These are phyloP conservation scores for Parasteatoda lunata DNA, from an alignment of 2,888 invertebrate species.

Conservation along the genomic window DNA sequence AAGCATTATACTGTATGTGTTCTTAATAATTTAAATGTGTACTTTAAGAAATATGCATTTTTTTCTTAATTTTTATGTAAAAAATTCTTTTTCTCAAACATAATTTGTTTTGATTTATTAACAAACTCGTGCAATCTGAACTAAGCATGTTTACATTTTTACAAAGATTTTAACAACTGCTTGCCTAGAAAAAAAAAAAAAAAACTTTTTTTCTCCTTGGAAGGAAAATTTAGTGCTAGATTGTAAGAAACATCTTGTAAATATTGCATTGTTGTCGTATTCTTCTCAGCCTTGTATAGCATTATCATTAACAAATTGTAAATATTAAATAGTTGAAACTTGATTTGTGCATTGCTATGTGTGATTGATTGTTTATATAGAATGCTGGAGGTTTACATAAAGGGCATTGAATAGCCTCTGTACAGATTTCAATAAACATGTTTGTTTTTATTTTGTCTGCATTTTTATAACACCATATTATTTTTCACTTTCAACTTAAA, in stretches of 20 bases:
- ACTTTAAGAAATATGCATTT: too few species aligned
- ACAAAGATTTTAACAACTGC: constrained; percentile 24
- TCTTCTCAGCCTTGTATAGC: constrained; percentile 63
- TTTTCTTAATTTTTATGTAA: too few species aligned
- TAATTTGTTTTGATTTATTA: too few species aligned
- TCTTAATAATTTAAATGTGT: background rate
- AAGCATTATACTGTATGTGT: background rate
- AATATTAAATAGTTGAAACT: constrained; percentile 57
- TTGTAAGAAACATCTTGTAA: constrained; percentile 58
- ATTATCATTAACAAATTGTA: constrained; percentile 61
- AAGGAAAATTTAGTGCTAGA: constrained; percentile 41
- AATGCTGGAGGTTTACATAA: constrained; percentile 64
- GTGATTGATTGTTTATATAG: constrained; percentile 69
- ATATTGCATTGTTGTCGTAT: constrained; percentile 61
- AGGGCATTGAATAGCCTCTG: constrained; percentile 67
- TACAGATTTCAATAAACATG: constrained; percentile 67
- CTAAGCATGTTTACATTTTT: constrained; percentile 33
- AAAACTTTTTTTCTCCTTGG: constrained; percentile 15
- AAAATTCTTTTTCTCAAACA: too few species aligned
- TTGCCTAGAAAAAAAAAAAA: constrained; percentile 48
- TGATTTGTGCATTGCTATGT: constrained; percentile 61
- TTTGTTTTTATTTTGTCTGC: constrained; percentile 61
- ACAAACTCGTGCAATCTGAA: background rate
- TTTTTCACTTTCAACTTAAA: too few species aligned
- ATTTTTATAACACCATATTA: background rate